Percentiles rank a stretch among this genome's conserved stretches.
phyloP scores from a whole-genome alignment of 1,140 invertebrate genomes.

The Globodera ellingtonae region DNA sequence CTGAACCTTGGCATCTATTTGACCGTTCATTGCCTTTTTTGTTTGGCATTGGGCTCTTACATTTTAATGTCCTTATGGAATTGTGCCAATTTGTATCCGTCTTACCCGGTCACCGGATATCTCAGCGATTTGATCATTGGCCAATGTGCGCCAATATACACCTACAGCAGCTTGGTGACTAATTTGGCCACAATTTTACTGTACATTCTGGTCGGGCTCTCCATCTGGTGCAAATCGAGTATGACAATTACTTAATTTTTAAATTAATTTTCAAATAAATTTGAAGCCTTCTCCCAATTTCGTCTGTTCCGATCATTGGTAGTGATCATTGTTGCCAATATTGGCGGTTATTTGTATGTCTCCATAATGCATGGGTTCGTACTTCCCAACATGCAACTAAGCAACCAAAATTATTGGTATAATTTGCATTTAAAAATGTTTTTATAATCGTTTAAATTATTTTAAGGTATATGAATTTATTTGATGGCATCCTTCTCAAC shows the following conservation, averaged over 20 bases:
- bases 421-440: no score
- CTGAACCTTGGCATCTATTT: no score
- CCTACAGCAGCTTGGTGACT: background rate
- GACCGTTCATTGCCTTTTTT: no score
- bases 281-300: background rate
- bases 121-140: constrained; percentile 9
- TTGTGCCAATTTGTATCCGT: no score
- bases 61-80: no score
- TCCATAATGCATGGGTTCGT: no score
- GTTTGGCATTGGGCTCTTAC: no score
- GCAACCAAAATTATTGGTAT: no score
- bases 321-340: constrained; percentile 15
- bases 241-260: background rate
- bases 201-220: constrained; percentile 7
- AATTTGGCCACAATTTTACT: constrained; percentile 16
- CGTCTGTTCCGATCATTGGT: constrained; percentile 22
- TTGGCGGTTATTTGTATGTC: constrained; percentile 9
- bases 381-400: no score
- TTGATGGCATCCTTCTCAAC: no score
- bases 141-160: background rate
- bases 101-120: background rate
- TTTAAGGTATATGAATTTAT: no score
- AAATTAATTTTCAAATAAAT: background rate
- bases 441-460: no score
- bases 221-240: background rate